Conservation (phyloP, 2,113 vertebrate species). For the Rhagologus leucostigma region DNA sequence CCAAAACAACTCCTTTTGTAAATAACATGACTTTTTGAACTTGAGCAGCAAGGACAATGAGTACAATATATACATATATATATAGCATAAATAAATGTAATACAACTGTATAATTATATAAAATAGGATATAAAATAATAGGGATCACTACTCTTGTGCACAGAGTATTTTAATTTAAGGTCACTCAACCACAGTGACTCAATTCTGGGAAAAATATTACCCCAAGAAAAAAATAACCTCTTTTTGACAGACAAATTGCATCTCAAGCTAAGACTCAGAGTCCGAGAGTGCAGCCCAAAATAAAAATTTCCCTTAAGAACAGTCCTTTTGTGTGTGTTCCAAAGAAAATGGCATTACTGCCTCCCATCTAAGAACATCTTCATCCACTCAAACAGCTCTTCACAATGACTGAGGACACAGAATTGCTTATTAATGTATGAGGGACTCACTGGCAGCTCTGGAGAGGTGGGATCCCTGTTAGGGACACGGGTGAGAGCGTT, state of each 20-base stretch:
- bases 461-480: background rate
- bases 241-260: background rate
- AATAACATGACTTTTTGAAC: background rate
- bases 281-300: background rate
- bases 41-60: background rate
- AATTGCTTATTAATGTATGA: background rate
- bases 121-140: background rate
- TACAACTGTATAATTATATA: background rate
- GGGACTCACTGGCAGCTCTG: background rate
- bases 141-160: too few species aligned
- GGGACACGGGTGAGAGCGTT: accelerated
- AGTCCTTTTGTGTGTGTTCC: background rate
- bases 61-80: background rate
- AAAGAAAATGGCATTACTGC: background rate
- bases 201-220: background rate
- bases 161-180: background rate
- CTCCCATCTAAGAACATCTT: background rate
- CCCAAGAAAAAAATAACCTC: too few species aligned
- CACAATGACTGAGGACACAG: background rate
- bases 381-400: background rate
- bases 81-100: background rate
- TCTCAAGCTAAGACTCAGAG: background rate
- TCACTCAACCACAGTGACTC: background rate
- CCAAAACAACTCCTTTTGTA: background rate
- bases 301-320: background rate